Percentiles rank a stretch among this genome's conserved stretches.
Evolutionary conservation across 2,113 vertebrate species (phyloP).

Genomic region (Vanacampus margaritifer): DNA sequence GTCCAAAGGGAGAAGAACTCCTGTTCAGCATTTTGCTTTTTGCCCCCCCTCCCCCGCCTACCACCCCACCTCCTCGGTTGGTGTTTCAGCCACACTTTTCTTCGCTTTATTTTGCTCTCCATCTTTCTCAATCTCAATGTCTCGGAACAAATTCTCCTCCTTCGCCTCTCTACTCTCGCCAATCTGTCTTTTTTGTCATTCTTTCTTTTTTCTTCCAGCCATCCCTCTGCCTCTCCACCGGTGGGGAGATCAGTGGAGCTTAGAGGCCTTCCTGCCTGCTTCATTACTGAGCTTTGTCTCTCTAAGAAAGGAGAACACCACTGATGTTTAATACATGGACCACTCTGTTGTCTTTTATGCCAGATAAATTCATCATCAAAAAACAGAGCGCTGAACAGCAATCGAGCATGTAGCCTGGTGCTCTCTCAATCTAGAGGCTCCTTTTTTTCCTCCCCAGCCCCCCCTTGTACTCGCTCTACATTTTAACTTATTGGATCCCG

Average conservation of each 20-base stretch:
- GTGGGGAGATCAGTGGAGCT: constrained; percentile 64
- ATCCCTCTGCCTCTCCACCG: constrained; percentile 37
- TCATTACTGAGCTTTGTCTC: constrained; percentile 59
- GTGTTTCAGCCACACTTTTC: constrained; percentile 29
- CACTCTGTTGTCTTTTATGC: constrained; percentile 55
- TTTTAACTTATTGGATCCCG: constrained; percentile 35
- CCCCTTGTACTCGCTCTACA: constrained; percentile 23
- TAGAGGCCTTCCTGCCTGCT: constrained; percentile 59
- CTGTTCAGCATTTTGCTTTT: constrained; percentile 37
- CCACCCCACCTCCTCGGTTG: constrained; percentile 44
- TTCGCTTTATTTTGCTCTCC: constrained; percentile 14
- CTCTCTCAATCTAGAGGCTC: constrained; percentile 33
- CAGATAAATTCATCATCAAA: constrained; percentile 63
- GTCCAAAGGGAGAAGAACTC: constrained; percentile 50
- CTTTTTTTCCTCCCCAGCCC: constrained; percentile 19
- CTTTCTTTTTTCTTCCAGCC: constrained; percentile 25
- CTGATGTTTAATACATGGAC: constrained; percentile 64
- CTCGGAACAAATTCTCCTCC: constrained; percentile 43
- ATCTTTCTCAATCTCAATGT: constrained; percentile 22
- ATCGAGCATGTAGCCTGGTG: constrained; percentile 40
- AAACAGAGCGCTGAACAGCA: constrained; percentile 46
- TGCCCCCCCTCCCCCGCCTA: constrained; percentile 11
- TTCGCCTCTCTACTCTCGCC: constrained; percentile 34
- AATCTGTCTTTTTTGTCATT: constrained; percentile 28
- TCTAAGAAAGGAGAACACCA: constrained; percentile 36